Conservation (phyloP, 1,140 invertebrate species). For the Rhyzopertha dominica region DNA sequence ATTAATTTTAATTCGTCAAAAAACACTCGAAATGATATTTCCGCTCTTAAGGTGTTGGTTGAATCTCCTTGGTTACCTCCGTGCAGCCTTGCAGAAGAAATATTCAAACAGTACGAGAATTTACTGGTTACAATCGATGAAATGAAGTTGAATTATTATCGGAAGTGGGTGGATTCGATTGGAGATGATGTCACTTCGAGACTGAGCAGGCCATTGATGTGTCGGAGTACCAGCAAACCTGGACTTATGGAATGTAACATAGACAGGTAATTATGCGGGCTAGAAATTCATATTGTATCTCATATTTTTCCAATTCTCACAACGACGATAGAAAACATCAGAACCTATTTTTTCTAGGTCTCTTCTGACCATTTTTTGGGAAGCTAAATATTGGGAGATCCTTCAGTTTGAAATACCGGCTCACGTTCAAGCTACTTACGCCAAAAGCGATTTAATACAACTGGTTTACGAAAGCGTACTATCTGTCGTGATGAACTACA, state of each 20-base stretch:
- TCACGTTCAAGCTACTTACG: slow-evolving; percentile 56
- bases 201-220: slow-evolving; percentile 67
- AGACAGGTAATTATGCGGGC: slow-evolving; percentile 52
- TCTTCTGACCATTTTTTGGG: slow-evolving; percentile 58
- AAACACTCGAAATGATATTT: slow-evolving; percentile 7
- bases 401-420: slow-evolving; percentile 62
- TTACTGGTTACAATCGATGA: slow-evolving; percentile 62
- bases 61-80: slow-evolving; percentile 66
- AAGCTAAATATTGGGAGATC: slow-evolving; percentile 65
- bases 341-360: slow-evolving; percentile 39
- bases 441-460: slow-evolving; percentile 57
- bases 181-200: slow-evolving; percentile 56
- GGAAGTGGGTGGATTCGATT: slow-evolving; percentile 58
- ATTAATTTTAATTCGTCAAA: slow-evolving; percentile 11
- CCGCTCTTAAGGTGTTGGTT: slow-evolving; percentile 52
- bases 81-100: slow-evolving; percentile 65
- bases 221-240: slow-evolving; percentile 55
- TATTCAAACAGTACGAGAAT: slow-evolving; percentile 60
- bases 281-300: slow-evolving; percentile 3
- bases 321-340: slow-evolving; percentile 2
- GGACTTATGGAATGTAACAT: slow-evolving; percentile 76
- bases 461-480: slow-evolving; percentile 70
- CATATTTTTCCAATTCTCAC: not conserved
- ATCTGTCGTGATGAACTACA: slow-evolving; percentile 72
- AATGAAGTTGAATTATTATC: slow-evolving; percentile 55